Conservation (phyloP, 1,140 invertebrate genomes). For the Diorhabda elongata region DNA sequence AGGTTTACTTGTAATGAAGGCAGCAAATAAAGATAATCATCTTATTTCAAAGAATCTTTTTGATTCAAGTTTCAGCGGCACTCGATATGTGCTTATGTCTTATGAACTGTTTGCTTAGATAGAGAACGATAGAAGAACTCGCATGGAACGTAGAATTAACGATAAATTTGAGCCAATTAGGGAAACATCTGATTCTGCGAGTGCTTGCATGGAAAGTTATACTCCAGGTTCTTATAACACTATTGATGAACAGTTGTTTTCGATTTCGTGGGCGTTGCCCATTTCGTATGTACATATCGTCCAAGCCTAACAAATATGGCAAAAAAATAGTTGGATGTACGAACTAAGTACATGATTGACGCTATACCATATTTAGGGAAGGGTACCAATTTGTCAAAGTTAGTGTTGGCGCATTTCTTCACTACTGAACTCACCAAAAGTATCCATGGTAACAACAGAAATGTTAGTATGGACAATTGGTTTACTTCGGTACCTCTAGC, state of each 20-base stretch:
- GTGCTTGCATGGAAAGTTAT: slow-evolving; percentile 34
- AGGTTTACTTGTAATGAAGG: no score
- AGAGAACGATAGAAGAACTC: no score
- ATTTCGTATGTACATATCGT: slow-evolving; percentile 40
- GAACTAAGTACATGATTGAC: slow-evolving; percentile 42
- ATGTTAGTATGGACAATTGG: slow-evolving; percentile 45
- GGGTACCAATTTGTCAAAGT: slow-evolving; percentile 29
- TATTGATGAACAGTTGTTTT: slow-evolving; percentile 32
- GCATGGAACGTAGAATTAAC: no score
- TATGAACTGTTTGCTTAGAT: no score
- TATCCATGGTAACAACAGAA: slow-evolving; percentile 34
- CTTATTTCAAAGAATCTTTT: no score
- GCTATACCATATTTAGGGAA: slow-evolving; percentile 41
- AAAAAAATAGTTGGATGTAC: slow-evolving; percentile 39
- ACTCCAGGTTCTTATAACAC: slow-evolving; percentile 27
- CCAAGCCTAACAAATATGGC: slow-evolving; percentile 43
- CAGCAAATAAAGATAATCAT: no score
- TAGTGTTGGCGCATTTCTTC: slow-evolving; percentile 34
- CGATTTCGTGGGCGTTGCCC: slow-evolving; percentile 30
- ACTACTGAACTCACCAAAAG: slow-evolving; percentile 30
- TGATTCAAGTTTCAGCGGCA: no score
- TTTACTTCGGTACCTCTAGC: slow-evolving; percentile 39
- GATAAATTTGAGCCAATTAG: background rate
- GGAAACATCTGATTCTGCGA: slow-evolving; percentile 39
- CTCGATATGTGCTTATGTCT: no score